Evolutionary conservation across 2,797 vertebrate genomes (phyloP).

Genomic region (Peromyscus attwateri): DNA sequence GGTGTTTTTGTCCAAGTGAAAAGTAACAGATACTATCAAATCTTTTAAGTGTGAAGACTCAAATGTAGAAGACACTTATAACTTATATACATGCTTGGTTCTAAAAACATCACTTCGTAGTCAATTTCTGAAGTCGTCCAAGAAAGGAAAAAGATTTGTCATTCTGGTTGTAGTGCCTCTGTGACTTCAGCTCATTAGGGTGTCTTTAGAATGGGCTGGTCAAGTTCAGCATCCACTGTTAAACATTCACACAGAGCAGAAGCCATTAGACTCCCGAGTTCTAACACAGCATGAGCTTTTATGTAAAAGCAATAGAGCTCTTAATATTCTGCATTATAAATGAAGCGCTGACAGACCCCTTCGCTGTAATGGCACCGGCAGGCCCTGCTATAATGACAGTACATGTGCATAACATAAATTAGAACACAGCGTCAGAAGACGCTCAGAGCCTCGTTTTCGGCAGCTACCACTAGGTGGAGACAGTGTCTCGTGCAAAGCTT

Average conservation of each 20-base stretch:
- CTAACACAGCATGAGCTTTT: conserved; percentile 71
- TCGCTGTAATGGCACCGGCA: conserved; percentile 64
- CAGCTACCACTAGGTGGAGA: conserved; percentile 88
- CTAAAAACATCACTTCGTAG: neutral
- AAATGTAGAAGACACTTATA: neutral
- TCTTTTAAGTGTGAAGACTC: neutral
- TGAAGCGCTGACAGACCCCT: conserved; percentile 66
- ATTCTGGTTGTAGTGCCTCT: neutral
- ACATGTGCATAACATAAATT: neutral
- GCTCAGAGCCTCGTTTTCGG: conserved; percentile 59
- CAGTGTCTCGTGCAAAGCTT: conserved; percentile 82
- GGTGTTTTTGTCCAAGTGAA: neutral
- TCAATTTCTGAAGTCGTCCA: conserved; percentile 18
- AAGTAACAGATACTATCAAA: neutral
- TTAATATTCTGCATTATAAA: conserved; percentile 76
- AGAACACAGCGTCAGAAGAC: neutral
- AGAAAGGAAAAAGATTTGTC: neutral
- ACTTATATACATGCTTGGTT: neutral
- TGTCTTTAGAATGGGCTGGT: conserved; percentile 69
- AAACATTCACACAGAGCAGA: conserved; percentile 77
- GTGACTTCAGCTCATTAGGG: neutral
- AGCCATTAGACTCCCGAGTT: conserved; percentile 62
- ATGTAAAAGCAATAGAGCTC: conserved; percentile 69
- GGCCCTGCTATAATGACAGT: conserved; percentile 43
- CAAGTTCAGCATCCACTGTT: conserved; percentile 74